Base-by-base conservation (phyloP, 2,113 vertebrate species). In the Sapayoa aenigma region DNA sequence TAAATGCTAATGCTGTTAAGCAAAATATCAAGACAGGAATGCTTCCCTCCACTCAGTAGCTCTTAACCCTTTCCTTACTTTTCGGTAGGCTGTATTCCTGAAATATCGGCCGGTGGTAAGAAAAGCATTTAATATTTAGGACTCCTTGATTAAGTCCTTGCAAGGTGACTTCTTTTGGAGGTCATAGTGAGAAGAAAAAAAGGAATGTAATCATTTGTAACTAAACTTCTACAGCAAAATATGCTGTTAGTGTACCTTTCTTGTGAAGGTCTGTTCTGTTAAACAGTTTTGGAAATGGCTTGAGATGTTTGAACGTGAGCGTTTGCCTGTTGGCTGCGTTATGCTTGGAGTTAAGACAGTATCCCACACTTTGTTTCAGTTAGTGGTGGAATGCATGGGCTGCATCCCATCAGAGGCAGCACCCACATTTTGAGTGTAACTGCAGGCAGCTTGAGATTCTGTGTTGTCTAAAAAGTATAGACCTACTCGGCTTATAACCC, bases 1-100 rank as follows among this genome's bases (percentile, higher is more conserved):
- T 90, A 93, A 92, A 96, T 96, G 96, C 83, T 95, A 96, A 96
- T 13, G 1, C 53, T 59, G 49, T 79, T 55, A 52, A 87, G 91
- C 31, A 78, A 91, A 87, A 56, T 79, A 73, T 92, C 93, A 33
- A 55, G 73, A 87, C 31, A 92, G 39, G 89, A 95, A 93, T 94
- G 75, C 25, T 49, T 83, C 0, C 0, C 35, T 63, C 25, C 6
- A 50, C 31, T 78, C 75, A 41, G 7, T 8, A 24, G 18, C n/a
- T 30, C 56, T 95, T 96, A 96, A 96, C 86, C 37, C 62, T 77
- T 89, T 50, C 5, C 0, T 42, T 24, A 3, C 60, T 49, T 55
- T 67, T 46, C 25, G 22, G 8, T 67, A 24, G 72, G 8, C 24
- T 71, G 11, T 67, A 8, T 91, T 59, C 13, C 35, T 33, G 23